These are phyloP conservation scores for Sardinella longiceps DNA, from an alignment of 2,797 vertebrate species.

Conservation along the genomic window DNA sequence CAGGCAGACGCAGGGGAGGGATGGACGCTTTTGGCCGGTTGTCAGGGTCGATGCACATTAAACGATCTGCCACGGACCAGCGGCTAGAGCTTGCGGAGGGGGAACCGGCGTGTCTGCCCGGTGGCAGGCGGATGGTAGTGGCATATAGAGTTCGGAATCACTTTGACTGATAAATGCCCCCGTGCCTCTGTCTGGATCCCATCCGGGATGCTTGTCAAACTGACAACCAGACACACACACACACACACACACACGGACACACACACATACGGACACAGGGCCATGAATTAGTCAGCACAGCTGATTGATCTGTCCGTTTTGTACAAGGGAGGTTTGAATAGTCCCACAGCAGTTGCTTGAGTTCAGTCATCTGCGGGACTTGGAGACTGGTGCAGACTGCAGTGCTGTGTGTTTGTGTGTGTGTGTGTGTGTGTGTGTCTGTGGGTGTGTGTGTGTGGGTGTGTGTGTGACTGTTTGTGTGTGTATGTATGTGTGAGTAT, in stretches of 20 bases:
- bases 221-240: not conserved
- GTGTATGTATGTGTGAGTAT: not conserved
- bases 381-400: not conserved
- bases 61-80: constrained; percentile 5
- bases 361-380: no score
- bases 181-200: not conserved
- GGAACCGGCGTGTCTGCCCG: not conserved
- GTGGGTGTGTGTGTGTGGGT: not conserved
- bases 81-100: not conserved
- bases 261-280: not conserved
- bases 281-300: not conserved
- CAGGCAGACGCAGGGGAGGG: not conserved
- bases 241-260: not conserved
- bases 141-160: not conserved
- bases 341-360: not conserved
- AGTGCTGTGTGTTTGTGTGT: not conserved
- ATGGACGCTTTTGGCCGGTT: not conserved
- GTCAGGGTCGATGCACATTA: constrained; percentile 3
- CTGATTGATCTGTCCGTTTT: constrained; percentile 8
- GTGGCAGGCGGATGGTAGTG: not conserved
- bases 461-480: constrained; percentile 15
- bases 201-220: not conserved
- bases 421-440: constrained; percentile 27
- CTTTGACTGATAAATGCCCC: not conserved
- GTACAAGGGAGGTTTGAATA: not conserved